Percentiles rank a stretch among this genome's conserved stretches.
These are phyloP conservation scores for Columba janthina DNA, from an alignment of 2,113 vertebrate genomes.

Conservation along the genomic window DNA sequence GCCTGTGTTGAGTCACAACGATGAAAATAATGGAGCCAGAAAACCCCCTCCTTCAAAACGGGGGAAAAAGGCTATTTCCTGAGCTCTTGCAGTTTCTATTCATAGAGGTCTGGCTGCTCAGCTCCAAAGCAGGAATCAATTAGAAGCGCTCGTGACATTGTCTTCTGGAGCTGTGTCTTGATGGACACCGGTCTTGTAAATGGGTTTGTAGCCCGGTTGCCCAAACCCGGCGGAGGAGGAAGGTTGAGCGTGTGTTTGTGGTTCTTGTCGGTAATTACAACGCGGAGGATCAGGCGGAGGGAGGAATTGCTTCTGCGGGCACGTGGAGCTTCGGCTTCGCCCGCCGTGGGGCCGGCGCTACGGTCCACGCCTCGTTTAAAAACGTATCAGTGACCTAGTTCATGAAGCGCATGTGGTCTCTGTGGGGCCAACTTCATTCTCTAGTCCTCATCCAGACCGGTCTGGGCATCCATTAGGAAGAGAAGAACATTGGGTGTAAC, in stretches of 20 bases:
- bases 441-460: fast-evolving
- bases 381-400: background rate
- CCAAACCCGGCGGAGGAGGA: background rate
- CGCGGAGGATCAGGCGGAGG: background rate
- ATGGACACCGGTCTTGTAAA: background rate
- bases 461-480: background rate
- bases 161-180: background rate
- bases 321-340: background rate
- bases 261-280: background rate
- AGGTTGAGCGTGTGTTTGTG: background rate
- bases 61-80: background rate
- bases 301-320: background rate
- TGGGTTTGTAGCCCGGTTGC: background rate
- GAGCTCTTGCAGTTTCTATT: background rate
- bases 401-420: background rate
- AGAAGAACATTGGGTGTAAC: background rate
- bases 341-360: background rate
- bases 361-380: background rate
- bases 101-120: background rate
- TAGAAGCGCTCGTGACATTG: background rate
- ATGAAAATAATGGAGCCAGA: background rate
- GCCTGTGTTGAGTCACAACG: background rate
- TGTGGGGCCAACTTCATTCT: fast-evolving
- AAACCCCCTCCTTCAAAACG: background rate
- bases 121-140: background rate